Conservation (phyloP, 2,113 vertebrate genomes). For the Hyaena hyaena region DNA sequence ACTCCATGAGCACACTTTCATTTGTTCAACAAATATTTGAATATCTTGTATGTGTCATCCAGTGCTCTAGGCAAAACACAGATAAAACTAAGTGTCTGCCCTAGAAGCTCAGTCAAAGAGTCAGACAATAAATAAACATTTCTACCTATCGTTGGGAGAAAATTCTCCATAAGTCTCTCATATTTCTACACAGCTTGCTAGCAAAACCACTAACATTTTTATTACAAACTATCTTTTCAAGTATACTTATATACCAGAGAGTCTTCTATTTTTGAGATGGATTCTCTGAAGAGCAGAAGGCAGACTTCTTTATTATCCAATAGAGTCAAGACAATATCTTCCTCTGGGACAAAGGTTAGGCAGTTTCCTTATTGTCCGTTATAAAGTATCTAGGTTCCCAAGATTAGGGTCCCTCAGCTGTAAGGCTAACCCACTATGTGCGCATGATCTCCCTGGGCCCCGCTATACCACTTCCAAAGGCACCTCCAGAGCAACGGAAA, state of each 20-base stretch:
- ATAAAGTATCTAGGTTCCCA: background rate
- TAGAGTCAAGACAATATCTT: background rate
- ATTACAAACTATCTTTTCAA: slow-evolving; percentile 1
- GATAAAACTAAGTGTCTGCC: background rate
- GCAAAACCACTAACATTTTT: background rate
- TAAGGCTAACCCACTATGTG: background rate
- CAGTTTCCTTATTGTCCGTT: background rate
- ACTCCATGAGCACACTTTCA: background rate
- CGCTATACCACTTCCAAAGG: too few species aligned
- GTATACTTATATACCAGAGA: background rate
- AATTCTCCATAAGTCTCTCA: background rate
- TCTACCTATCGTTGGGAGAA: background rate
- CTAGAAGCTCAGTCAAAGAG: background rate
- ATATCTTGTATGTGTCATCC: background rate
- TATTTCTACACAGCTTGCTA: background rate
- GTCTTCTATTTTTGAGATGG: background rate
- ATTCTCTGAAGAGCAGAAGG: background rate
- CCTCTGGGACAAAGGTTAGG: background rate
- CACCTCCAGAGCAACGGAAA: background rate
- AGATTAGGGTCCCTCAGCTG: background rate
- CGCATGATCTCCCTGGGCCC: background rate
- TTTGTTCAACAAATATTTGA: slow-evolving; percentile 3
- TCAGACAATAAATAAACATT: background rate
- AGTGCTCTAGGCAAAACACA: background rate
- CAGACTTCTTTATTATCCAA: background rate